A percentile compares a stretch with the other conserved stretches of the same genome.
These are phyloP conservation scores for Endomychus coccineus DNA, from an alignment of 2,888 invertebrate species.

Conservation along the genomic window DNA sequence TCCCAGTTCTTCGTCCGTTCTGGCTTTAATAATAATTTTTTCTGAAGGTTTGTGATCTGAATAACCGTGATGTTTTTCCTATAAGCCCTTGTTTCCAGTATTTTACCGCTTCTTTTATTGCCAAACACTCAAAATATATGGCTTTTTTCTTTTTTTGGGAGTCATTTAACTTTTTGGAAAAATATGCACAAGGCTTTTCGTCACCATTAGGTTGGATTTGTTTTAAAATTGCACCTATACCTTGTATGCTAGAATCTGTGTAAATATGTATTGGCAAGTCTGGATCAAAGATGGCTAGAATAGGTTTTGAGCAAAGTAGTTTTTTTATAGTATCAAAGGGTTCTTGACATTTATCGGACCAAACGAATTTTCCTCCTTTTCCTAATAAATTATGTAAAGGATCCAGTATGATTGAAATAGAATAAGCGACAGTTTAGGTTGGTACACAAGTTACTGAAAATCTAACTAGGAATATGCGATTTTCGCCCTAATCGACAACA, in stretches of 20 bases:
- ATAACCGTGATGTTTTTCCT: conserved; percentile 13
- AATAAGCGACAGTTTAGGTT: no score
- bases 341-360: no score
- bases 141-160: conserved; percentile 18
- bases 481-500: no score
- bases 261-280: conserved; percentile 20
- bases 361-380: no score
- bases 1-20: conserved; percentile 23
- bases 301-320: no score
- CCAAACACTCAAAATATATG: conserved; percentile 17
- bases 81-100: conserved; percentile 19
- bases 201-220: conserved; percentile 14
- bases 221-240: conserved; percentile 25
- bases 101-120: conserved; percentile 18
- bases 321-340: no score
- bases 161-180: conserved; percentile 18
- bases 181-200: conserved; percentile 16
- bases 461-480: no score
- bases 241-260: conserved; percentile 25
- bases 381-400: no score
- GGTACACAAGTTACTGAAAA: no score
- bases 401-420: no score
- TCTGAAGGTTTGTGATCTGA: conserved; percentile 18
- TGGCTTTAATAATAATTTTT: conserved; percentile 20
- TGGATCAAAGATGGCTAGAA: no score